Percentiles rank a stretch among this genome's conserved stretches.
These are phyloP conservation scores for Orchestia grillus DNA, from an alignment of 1,140 invertebrate genomes.

Conservation along the genomic window DNA sequence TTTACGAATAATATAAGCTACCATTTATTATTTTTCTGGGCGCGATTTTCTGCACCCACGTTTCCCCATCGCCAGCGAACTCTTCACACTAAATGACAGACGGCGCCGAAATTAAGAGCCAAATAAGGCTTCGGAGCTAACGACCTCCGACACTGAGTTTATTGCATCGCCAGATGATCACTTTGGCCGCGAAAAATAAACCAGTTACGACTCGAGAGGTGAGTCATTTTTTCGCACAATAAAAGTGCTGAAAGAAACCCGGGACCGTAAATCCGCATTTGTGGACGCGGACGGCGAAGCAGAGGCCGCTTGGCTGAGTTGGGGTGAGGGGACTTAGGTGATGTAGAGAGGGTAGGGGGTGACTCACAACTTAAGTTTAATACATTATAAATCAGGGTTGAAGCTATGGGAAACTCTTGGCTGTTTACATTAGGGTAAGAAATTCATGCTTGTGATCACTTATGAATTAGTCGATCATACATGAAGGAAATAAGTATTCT, in stretches of 20 bases:
- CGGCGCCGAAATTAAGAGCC: neutral
- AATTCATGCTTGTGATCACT: neutral
- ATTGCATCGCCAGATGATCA: constrained; percentile 19
- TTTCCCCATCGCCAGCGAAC: neutral
- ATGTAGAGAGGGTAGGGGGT: neutral
- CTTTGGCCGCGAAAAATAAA: constrained; percentile 16
- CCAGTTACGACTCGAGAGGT: constrained; percentile 29
- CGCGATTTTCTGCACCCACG: neutral
- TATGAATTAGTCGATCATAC: neutral
- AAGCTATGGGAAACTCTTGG: neutral
- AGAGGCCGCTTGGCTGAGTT: neutral
- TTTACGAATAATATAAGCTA: too few species aligned
- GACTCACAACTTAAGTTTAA: neutral
- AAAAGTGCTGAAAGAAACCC: neutral
- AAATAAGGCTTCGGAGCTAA: neutral
- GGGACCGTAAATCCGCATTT: neutral
- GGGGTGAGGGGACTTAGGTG: neutral
- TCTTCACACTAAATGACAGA: neutral
- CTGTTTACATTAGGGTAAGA: neutral
- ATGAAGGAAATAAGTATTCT: neutral
- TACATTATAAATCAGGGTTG: neutral
- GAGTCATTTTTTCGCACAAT: neutral
- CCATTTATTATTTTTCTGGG: too few species aligned
- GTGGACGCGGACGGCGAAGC: neutral
- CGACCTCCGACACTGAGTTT: constrained; percentile 11